These are phyloP conservation scores for Dryoscopus gambensis DNA, from an alignment of 2,113 vertebrate species.

Conservation along the genomic window DNA sequence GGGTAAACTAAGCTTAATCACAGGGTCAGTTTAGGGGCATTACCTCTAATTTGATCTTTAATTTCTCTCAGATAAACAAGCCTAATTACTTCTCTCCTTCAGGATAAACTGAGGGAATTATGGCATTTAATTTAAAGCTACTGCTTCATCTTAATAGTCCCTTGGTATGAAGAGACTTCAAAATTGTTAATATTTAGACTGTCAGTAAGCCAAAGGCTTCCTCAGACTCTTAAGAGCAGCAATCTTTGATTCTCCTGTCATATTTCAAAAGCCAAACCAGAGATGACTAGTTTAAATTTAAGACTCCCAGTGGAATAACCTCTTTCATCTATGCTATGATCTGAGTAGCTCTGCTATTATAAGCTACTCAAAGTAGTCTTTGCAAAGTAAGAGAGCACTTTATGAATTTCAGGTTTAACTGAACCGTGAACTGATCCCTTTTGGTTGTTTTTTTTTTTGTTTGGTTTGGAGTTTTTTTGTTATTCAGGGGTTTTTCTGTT, in stretches of 20 bases:
- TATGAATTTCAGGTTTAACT: neutral
- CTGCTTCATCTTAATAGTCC: conserved; percentile 31
- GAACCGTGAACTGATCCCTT: neutral
- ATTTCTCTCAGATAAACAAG: conserved; percentile 39
- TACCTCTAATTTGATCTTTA: conserved; percentile 24
- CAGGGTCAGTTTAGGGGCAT: conserved; percentile 6
- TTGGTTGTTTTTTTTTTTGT: neutral
- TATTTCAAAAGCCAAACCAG: conserved; percentile 33
- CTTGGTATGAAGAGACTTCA: neutral
- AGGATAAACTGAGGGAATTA: conserved; percentile 25
- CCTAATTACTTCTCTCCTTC: conserved; percentile 53
- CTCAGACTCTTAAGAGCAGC: conserved; percentile 2
- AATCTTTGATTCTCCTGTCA: neutral
- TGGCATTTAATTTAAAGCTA: conserved; percentile 25
- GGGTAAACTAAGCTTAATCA: neutral
- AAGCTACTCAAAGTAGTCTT: neutral
- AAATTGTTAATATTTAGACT: neutral
- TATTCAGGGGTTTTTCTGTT: neutral
- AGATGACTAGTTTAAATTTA: conserved; percentile 26
- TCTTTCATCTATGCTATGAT: conserved; percentile 19
- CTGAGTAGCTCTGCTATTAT: conserved; percentile 15
- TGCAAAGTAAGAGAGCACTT: neutral
- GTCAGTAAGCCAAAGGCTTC: neutral
- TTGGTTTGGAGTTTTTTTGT: neutral
- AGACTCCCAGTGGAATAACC: conserved; percentile 21